Percentiles rank a stretch among this genome's conserved stretches.
phyloP scores from a whole-genome alignment of 2,797 vertebrate species.

The Antrozous pallidus region DNA sequence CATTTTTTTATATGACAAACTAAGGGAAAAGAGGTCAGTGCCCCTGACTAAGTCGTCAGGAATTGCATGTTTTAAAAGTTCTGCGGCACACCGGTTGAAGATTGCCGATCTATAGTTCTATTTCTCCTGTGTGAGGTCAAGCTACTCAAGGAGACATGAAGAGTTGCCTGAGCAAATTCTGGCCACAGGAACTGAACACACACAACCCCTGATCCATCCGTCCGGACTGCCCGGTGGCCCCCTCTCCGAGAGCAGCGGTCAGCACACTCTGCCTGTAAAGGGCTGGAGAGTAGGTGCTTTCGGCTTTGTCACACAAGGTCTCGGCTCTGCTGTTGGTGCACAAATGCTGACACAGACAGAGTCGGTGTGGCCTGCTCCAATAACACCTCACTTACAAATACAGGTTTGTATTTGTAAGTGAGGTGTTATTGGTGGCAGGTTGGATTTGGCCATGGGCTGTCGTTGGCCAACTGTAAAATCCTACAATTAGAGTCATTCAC shows the following conservation, averaged over 20 bases:
- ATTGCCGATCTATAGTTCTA: rapidly evolving
- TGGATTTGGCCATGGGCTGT: neutral
- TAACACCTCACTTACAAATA: neutral
- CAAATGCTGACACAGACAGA: neutral
- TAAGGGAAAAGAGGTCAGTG: neutral
- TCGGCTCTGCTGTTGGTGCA: neutral
- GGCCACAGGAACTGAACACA: neutral
- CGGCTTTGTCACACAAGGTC: neutral
- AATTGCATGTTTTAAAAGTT: neutral
- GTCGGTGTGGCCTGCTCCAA: neutral
- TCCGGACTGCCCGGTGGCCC: neutral
- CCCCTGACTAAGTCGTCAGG: neutral
- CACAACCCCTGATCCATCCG: neutral
- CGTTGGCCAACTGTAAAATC: neutral
- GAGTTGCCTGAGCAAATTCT: neutral
- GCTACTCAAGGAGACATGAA: neutral
- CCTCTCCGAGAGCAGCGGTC: neutral
- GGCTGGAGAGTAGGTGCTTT: rapidly evolving
- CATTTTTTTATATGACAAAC: neutral
- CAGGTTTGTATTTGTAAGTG: no score
- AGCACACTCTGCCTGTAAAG: neutral
- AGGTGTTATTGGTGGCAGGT: no score
- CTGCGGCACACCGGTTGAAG: neutral
- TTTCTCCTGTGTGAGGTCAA: neutral
- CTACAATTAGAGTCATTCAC: neutral